Evolutionary conservation across 2,113 vertebrate genomes (phyloP), one percentile per base, ranked within the genome.

Genomic region (Murina feae): DNA sequence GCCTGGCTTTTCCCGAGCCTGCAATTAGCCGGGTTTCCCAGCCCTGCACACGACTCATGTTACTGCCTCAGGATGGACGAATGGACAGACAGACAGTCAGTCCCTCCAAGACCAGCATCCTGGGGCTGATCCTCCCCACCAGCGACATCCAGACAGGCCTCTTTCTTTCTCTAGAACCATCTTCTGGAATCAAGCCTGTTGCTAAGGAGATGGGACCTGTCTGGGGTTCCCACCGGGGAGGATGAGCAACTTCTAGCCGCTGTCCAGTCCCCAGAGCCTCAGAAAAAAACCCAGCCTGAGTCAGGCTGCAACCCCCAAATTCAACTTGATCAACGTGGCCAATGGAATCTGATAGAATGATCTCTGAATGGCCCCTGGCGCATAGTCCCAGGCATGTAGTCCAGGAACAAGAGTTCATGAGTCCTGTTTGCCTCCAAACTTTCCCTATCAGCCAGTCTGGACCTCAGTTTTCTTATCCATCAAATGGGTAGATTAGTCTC

Each of bases 21-120:
- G 91, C 93, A 91, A 89, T 96, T 93, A 98, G 32, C 82, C 81
- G 80, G 87, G 37, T 58, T 81, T n/a, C 91, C 74, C 1, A 0
- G n/a, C 90, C 95, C 96, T 21, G 35, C 39, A 91, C 95, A 28
- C 47, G 68, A 96, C 96, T 94, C 84, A 4, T 39, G 85, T 98
- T 96, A 97, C 0, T 0, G 9, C 90, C 89, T 30, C 76, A 47
- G 95, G 95, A 95, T 76, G 89, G 96, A 94, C 79, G 0, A 23
- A 12, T 8, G 66, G 82, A 65, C 79, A 13, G 3, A 23, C 0
- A 14, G 86, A 13, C 95, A 93, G 95, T 84, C 44, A 44, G 44
- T 44, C 88, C 80, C 28, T 13, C 87, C 79, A 1, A 72, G 72
- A 60, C 60, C 20, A 35, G 76, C 0, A 0, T 14, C 0, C 0